These are phyloP conservation scores for Incurvaria masculella DNA, from an alignment of 2,888 invertebrate species.

Conservation along the genomic window DNA sequence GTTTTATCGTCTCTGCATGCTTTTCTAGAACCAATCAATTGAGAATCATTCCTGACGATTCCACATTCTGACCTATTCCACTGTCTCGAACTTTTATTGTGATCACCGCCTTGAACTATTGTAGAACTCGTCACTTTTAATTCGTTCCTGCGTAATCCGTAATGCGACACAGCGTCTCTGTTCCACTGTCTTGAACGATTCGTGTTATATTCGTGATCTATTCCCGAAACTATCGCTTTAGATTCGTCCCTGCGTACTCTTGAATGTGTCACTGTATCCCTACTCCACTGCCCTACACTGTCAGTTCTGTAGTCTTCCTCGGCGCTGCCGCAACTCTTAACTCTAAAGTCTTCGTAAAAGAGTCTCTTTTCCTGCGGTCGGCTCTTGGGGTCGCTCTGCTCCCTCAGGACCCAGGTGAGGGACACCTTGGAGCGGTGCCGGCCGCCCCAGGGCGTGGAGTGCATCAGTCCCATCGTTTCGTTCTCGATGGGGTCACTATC, in stretches of 20 bases:
- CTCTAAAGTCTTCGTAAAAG: not conserved
- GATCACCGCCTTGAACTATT: no score
- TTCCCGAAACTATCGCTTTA: constrained; percentile 22
- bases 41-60: no score
- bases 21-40: no score
- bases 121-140: no score
- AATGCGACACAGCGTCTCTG: no score
- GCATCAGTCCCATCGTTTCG: constrained; percentile 49
- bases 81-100: no score
- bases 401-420: constrained; percentile 71
- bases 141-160: no score
- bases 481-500: constrained; percentile 35
- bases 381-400: constrained; percentile 51
- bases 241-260: constrained; percentile 28
- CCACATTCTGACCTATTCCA: no score
- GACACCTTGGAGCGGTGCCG: constrained; percentile 64
- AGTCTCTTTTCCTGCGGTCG: constrained; percentile 22
- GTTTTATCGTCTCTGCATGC: constrained; percentile 18
- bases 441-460: constrained; percentile 42
- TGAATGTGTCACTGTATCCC: constrained; percentile 24
- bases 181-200: no score
- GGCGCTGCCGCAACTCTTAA: constrained; percentile 14
- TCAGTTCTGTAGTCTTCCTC: constrained; percentile 21
- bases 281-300: constrained; percentile 22
- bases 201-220: no score